These are phyloP conservation scores for Drosophila kepulauana DNA, from an alignment of 1,140 invertebrate species.

Conservation along the genomic window DNA sequence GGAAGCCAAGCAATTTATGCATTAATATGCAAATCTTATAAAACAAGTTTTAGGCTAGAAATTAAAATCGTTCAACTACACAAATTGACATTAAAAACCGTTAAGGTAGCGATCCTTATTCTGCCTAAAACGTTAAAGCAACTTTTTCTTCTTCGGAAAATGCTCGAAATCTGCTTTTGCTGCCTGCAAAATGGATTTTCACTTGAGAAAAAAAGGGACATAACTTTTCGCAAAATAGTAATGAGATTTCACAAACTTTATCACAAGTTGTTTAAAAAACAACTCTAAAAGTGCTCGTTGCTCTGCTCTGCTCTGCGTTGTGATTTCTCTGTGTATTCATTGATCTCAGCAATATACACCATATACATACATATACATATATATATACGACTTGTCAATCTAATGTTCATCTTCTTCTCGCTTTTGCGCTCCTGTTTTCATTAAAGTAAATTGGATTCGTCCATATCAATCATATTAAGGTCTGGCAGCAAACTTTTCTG, in stretches of 20 bases:
- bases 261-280: not conserved
- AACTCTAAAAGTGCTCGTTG: not conserved
- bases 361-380: not conserved
- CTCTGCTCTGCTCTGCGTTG: not conserved
- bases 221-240: too few relatives aligned
- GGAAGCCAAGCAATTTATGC: constrained; percentile 47
- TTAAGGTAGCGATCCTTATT: constrained; percentile 1
- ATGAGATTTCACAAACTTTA: too few relatives aligned
- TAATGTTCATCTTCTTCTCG: not conserved
- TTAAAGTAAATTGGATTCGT: constrained; percentile 5
- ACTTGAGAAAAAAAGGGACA: not conserved
- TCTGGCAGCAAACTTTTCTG: constrained; percentile 3
- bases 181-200: constrained; percentile 22
- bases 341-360: not conserved
- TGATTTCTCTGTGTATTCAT: not conserved
- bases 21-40: constrained; percentile 54
- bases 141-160: constrained; percentile 10
- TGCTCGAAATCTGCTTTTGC: constrained; percentile 23
- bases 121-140: not conserved
- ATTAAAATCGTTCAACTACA: constrained; percentile 47
- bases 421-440: not conserved
- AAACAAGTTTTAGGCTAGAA: constrained; percentile 42
- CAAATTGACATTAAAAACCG: constrained; percentile 49
- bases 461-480: constrained; percentile 8
- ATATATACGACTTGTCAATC: not conserved